These are phyloP conservation scores for Cuniculus paca DNA, from an alignment of 2,797 vertebrate genomes.

Conservation along the genomic window DNA sequence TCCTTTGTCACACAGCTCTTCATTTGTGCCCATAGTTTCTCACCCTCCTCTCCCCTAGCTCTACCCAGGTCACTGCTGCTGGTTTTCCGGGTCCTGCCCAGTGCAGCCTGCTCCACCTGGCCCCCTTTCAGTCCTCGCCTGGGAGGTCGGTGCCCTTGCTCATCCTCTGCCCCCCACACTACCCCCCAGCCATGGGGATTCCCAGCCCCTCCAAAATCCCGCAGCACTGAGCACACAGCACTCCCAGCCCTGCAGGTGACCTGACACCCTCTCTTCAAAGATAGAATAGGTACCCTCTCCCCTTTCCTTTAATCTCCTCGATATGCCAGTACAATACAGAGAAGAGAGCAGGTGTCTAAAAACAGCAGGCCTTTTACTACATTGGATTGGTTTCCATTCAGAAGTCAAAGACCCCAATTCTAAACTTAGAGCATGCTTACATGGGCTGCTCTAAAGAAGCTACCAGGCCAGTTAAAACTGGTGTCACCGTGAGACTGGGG, in stretches of 20 bases:
- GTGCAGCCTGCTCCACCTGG: not conserved
- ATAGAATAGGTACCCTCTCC: not conserved
- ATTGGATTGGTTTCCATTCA: not conserved
- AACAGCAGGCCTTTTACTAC: not conserved
- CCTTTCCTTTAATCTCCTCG: not conserved
- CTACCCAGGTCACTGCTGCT: not conserved
- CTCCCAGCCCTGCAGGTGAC: not conserved
- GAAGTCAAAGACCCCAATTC: not conserved
- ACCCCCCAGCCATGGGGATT: rapidly evolving
- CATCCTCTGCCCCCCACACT: not conserved
- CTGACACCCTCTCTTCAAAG: not conserved
- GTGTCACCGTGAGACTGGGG: not conserved
- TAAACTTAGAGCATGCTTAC: not conserved
- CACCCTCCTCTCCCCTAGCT: not conserved
- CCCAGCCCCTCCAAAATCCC: not conserved
- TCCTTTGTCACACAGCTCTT: not conserved
- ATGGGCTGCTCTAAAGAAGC: not conserved
- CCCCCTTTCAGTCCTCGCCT: not conserved
- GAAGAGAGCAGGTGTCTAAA: not conserved
- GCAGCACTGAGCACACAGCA: not conserved
- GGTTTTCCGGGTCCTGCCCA: not conserved
- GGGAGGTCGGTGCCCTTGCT: not conserved
- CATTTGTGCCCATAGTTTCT: not conserved
- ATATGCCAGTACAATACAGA: not conserved
- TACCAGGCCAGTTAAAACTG: not conserved